A percentile compares a stretch with the other conserved stretches of the same genome.
These are phyloP conservation scores for Pseudomugil tenellus DNA, from an alignment of 2,797 vertebrate genomes.

Conservation along the genomic window DNA sequence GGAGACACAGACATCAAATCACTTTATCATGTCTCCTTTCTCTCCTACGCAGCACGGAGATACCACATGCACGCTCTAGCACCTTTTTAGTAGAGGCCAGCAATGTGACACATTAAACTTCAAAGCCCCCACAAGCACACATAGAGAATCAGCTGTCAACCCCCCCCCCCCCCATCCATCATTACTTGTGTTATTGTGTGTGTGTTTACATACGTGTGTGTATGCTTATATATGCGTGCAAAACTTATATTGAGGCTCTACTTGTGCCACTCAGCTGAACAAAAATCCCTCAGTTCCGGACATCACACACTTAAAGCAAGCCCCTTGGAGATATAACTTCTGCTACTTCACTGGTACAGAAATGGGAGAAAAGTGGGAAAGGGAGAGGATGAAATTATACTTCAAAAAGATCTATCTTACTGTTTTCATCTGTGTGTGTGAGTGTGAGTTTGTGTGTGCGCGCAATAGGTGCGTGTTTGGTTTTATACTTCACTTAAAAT, in stretches of 20 bases:
- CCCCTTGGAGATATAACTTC: constrained; percentile 41
- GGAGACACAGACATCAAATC: constrained; percentile 24
- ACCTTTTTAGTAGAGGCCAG: constrained; percentile 48
- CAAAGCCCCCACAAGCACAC: constrained; percentile 67
- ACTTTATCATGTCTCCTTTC: constrained; percentile 3
- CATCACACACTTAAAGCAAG: constrained; percentile 32
- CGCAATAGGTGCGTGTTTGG: constrained; percentile 3
- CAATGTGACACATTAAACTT: constrained; percentile 66
- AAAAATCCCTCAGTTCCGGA: constrained; percentile 45
- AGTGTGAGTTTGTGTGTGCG: background rate
- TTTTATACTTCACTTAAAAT: constrained; percentile 35
- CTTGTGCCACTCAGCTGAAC: constrained; percentile 36
- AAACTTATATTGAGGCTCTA: constrained; percentile 19
- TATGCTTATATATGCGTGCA: background rate
- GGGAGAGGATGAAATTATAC: constrained; percentile 62
- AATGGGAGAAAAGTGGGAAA: constrained; percentile 32
- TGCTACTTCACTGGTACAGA: constrained; percentile 13
- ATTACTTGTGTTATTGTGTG: constrained; percentile 4
- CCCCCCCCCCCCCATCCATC: too few relatives aligned
- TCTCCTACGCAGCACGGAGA: background rate
- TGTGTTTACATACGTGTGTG: background rate
- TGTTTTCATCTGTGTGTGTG: constrained; percentile 40
- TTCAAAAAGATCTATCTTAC: constrained; percentile 65
- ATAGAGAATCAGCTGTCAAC: constrained; percentile 64
- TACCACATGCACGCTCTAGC: constrained; percentile 25